phyloP scores from a whole-genome alignment of 2,113 vertebrate species.

The Petroica traversi region DNA sequence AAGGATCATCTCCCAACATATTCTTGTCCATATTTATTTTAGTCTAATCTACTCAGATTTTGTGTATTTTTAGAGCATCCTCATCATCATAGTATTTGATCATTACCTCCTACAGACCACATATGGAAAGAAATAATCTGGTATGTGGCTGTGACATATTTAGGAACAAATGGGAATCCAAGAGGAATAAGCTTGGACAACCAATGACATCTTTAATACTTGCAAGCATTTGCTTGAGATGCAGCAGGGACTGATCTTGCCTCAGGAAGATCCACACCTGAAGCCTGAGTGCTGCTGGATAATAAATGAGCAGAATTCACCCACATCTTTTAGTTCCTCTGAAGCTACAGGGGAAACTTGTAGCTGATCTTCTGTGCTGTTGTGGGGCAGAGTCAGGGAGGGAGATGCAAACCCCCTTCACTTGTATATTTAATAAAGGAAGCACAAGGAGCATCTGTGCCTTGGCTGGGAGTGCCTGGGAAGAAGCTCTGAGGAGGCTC shows the following conservation, averaged over 20 bases:
- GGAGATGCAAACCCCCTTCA: background rate
- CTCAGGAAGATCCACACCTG: background rate
- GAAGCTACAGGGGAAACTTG: background rate
- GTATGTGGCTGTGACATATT: background rate
- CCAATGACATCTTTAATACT: background rate
- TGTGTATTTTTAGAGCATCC: background rate
- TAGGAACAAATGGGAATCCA: background rate
- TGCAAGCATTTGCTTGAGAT: background rate
- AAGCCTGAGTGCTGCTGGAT: background rate
- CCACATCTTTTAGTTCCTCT: background rate
- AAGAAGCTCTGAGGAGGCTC: background rate
- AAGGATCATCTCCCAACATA: background rate
- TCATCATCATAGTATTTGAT: background rate
- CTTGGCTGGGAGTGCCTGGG: background rate
- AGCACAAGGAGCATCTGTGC: background rate
- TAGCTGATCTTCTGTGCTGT: background rate
- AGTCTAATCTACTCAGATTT: background rate
- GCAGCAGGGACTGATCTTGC: background rate
- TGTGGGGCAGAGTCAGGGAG: background rate
- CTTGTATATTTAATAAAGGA: background rate
- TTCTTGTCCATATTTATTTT: background rate
- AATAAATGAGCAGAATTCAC: background rate
- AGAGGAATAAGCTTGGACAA: background rate
- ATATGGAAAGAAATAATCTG: background rate
- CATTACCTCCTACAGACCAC: background rate